Base-by-base conservation (phyloP, 2,888 invertebrate species). In the Bombylius major region DNA sequence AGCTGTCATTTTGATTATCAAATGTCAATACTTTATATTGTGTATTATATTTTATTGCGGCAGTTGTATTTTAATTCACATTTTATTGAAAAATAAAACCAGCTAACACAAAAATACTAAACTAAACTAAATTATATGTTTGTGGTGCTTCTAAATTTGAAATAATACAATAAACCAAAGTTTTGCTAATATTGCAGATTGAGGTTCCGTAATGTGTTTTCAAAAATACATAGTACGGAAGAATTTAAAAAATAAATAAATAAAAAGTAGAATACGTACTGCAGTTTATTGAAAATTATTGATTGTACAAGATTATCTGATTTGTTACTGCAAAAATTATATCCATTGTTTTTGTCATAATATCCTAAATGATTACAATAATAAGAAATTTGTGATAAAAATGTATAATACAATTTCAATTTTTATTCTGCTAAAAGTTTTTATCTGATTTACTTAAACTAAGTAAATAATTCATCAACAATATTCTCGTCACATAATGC, bases 361-460 rank as follows among this genome's bases (percentile, higher is more conserved):
- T 82, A 63, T 94, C 89, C n/a, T n/a, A n/a, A n/a, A n/a, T n/a
- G n/a, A n/a, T 69, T 91, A 88, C 82, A 93, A 93, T 65, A 88
- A 88, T 39, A 89, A 81, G 9, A 50, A 48, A 45, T 54, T 59
- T 47, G n/a, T 47, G 32, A 42, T 45, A 50, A 50, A 34, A 55
- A 53, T 47, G n/a, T 50, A 51, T 51, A 42, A 4, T 42, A 14
- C 36, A 5, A 11, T 39, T 36, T 6, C 13, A 32, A 31, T 4
- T 39, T 42, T n/a, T n/a, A n/a, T n/a, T n/a, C n/a, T n/a, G n/a
- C n/a, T 42, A 63, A 65, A 62, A n/a, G 13, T n/a, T n/a, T n/a
- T n/a, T n/a, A 62, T 91, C 89, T 1, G 86, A 82, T 45, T 86
- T 83, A 70, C 87, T 87, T 54, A 94, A 82, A 69, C 87, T 87